Evolutionary conservation across 2,113 vertebrate genomes (phyloP).

Genomic region (Ranitomeya variabilis): DNA sequence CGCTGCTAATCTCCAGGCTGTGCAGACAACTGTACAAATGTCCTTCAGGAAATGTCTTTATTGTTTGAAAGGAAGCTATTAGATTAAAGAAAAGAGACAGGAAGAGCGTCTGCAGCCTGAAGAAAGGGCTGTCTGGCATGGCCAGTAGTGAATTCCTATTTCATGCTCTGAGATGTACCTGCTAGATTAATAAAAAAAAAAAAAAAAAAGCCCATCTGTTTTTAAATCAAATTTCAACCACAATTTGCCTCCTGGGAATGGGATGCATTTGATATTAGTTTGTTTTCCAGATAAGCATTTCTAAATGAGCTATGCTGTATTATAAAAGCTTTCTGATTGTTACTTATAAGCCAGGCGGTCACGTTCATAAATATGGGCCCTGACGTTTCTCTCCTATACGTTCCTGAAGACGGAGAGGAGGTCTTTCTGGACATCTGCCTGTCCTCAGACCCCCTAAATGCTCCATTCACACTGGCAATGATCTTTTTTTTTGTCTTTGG

Average conservation of each 20-base stretch:
- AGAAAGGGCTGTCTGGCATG: constrained; percentile 41
- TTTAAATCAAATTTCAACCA: constrained; percentile 49
- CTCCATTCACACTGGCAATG: neutral
- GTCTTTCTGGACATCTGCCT: neutral
- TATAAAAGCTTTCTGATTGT: constrained; percentile 26
- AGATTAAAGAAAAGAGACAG: constrained; percentile 49
- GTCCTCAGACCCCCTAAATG: neutral
- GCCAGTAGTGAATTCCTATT: constrained; percentile 24
- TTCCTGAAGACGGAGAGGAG: neutral
- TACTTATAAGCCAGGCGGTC: neutral
- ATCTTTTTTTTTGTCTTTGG: neutral
- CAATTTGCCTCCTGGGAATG: constrained; percentile 49
- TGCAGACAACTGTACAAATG: constrained; percentile 27
- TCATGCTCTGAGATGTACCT: constrained; percentile 36
- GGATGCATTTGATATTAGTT: constrained; percentile 48
- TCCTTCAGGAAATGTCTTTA: constrained; percentile 39
- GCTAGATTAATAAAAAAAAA: constrained; percentile 22
- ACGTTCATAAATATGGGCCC: neutral
- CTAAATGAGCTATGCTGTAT: constrained; percentile 25
- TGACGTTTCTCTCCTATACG: neutral
- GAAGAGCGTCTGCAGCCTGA: constrained; percentile 43
- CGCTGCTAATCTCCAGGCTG: neutral
- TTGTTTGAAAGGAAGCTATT: constrained; percentile 42
- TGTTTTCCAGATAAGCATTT: constrained; percentile 45
- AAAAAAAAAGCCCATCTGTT: neutral